Conservation (phyloP, 2,888 invertebrate genomes). For the Drosophila paranaensis region DNA sequence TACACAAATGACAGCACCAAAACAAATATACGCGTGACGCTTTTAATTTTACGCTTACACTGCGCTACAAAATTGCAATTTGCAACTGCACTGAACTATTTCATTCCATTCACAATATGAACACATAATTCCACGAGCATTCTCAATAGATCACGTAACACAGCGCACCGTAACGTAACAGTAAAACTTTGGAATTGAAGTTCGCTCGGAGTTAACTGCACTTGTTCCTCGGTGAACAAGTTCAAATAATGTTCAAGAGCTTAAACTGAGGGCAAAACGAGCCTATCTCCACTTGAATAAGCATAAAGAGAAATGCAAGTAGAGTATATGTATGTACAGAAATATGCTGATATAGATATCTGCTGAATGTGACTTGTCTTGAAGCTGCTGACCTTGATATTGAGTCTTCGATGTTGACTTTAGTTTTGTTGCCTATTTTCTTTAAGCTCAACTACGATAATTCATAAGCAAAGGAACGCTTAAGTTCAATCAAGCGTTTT, state of each 20-base stretch:
- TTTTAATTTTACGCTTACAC: constrained; percentile 33
- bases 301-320: background rate
- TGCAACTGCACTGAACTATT: background rate
- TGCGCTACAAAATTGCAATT: constrained; percentile 26
- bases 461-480: constrained; percentile 29
- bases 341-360: constrained; percentile 5
- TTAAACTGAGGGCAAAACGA: too few relatives aligned
- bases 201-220: constrained; percentile 33
- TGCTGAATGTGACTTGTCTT: constrained; percentile 5
- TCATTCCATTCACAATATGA: constrained; percentile 1
- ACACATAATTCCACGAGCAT: background rate
- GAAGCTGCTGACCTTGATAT: constrained; percentile 61
- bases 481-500: constrained; percentile 63
- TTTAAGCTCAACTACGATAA: constrained; percentile 7
- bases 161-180: constrained; percentile 4
- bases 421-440: constrained; percentile 23
- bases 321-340: background rate
- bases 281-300: background rate
- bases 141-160: constrained; percentile 36
- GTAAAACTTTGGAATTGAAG: constrained; percentile 30
- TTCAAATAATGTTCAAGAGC: background rate
- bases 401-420: constrained; percentile 24
- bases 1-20: constrained; percentile 53
- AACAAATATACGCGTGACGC: constrained; percentile 52
- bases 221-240: constrained; percentile 67